Evolutionary conservation across 2,797 vertebrate species (phyloP).

Genomic region (Melopsittacus undulatus): DNA sequence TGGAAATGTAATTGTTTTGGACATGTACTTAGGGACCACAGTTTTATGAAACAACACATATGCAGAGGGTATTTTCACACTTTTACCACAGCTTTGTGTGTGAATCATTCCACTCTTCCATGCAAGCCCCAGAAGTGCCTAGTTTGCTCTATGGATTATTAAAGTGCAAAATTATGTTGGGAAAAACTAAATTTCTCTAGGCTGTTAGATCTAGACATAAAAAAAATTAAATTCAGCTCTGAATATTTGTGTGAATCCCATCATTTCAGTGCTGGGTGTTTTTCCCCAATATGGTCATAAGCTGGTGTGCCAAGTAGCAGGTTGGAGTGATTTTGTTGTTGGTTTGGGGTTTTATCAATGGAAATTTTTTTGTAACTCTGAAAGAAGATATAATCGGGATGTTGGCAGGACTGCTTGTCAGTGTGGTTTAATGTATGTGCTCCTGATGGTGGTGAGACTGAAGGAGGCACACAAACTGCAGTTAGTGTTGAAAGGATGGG

Average conservation of each 20-base stretch:
- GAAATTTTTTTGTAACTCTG: background rate
- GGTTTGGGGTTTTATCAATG: background rate
- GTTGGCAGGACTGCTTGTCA: background rate
- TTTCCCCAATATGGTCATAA: background rate
- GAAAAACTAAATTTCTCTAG: constrained; percentile 5
- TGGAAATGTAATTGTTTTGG: constrained; percentile 1
- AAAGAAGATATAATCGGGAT: background rate
- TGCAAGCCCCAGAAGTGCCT: constrained; percentile 22
- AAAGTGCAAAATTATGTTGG: constrained; percentile 33
- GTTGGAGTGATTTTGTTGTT: background rate
- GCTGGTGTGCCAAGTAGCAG: background rate
- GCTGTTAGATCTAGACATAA: background rate
- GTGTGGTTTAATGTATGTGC: background rate
- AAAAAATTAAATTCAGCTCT: background rate
- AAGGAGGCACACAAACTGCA: background rate
- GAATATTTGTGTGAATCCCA: constrained; percentile 15
- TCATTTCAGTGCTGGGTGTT: background rate
- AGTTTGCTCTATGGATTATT: constrained; percentile 41
- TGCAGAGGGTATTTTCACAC: constrained; percentile 18
- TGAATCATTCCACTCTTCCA: background rate
- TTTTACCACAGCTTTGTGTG: background rate
- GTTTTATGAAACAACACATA: constrained; percentile 15
- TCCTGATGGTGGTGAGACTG: background rate
- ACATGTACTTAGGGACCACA: background rate
- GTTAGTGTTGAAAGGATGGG: background rate